Conservation (phyloP, 2,888 invertebrate genomes). For the Cordilura impudica region DNA sequence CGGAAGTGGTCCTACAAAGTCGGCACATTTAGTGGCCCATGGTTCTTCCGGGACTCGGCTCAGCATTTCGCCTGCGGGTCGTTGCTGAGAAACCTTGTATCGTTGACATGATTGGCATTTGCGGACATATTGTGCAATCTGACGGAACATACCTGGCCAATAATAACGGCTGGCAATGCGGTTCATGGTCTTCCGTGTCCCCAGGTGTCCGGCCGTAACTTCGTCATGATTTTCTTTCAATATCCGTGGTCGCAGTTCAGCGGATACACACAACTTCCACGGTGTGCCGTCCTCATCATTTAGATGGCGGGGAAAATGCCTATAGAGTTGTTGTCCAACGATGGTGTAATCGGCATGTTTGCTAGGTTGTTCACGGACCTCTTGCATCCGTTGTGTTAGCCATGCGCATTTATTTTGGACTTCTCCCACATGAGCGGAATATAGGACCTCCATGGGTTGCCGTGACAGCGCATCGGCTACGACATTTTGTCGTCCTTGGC, state of each 20-base stretch:
- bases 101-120: not conserved
- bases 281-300: slow-evolving; percentile 3
- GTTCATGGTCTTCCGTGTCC: not conserved
- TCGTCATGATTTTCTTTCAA: slow-evolving; percentile 11
- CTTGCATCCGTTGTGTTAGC: too few species aligned
- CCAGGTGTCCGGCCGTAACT: slow-evolving; percentile 2
- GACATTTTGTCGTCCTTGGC: too few species aligned
- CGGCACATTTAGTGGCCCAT: not conserved
- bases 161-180: slow-evolving; percentile 14
- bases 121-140: not conserved
- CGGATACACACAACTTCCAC: slow-evolving; percentile 20
- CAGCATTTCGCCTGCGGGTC: not conserved
- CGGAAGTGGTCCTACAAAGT: not conserved
- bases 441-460: too few species aligned
- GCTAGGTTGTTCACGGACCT: not conserved
- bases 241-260: not conserved
- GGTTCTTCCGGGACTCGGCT: not conserved
- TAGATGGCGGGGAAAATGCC: not conserved
- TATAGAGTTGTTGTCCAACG: not conserved
- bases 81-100: not conserved
- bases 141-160: slow-evolving; percentile 25
- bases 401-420: too few species aligned
- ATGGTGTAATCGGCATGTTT: slow-evolving; percentile 9
- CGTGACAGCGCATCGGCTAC: too few species aligned
- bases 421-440: too few species aligned